These are phyloP conservation scores for Ardeotis arabs DNA, from an alignment of 2,113 vertebrate species.

Conservation along the genomic window DNA sequence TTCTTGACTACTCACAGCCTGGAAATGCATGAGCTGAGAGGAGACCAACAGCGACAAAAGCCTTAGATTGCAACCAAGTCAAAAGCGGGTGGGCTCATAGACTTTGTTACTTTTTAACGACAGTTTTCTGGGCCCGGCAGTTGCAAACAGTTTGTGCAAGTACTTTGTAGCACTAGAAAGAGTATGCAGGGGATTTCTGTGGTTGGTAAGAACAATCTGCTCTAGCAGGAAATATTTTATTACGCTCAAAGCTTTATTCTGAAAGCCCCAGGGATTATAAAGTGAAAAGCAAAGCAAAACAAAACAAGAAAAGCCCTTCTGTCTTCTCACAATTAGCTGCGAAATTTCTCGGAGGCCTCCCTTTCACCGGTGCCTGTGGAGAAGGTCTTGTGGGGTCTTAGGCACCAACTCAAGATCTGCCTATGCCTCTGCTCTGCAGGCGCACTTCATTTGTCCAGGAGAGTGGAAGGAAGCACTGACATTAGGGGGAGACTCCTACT, in stretches of 20 bases:
- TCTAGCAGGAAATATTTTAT: background rate
- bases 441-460: background rate
- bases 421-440: rapidly evolving
- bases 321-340: background rate
- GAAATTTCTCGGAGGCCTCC: background rate
- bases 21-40: background rate
- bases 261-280: background rate
- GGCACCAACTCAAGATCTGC: background rate
- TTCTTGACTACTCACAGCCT: background rate
- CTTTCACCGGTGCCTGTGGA: rapidly evolving
- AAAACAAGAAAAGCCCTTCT: background rate
- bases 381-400: background rate
- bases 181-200: rapidly evolving
- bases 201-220: background rate
- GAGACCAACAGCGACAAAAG: background rate
- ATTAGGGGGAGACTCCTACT: background rate
- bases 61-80: background rate
- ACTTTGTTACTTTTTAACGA: background rate
- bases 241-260: background rate
- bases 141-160: background rate
- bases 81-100: background rate
- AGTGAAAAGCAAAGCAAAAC: background rate
- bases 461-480: background rate
- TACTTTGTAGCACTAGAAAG: background rate
- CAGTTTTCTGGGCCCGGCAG: background rate